Evolutionary conservation across 2,888 invertebrate species (phyloP), one percentile per base, ranked within the genome.

Genomic region (Platynereis dumerilii): DNA sequence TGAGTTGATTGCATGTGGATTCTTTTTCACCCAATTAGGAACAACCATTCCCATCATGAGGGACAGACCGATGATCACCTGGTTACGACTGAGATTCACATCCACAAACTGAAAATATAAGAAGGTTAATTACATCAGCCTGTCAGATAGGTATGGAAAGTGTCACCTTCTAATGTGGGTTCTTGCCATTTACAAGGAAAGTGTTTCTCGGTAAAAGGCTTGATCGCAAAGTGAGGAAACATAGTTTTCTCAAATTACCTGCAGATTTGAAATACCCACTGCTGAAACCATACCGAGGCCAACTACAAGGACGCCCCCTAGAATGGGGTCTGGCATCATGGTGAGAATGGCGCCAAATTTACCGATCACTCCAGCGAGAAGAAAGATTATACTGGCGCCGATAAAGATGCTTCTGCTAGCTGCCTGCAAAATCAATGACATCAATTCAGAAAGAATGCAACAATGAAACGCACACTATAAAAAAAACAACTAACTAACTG

Each of bases 301-400:
- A 22, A 66, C 58, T 2, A 66, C 52, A 1, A 67, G 45, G n/a
- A 64, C 45, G 12, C 63, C 67, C 10, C 69, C 69, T 2, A 68
- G 34, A 10, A 69, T 59, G 1, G 69, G 69, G 3, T 52, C 42
- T 5, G 69, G 69, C 26, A 69, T 65, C 17, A 66, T 66, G 12
- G 65, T 66, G n/a, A 69, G 58, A 22, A 68, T n/a, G 24, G 69
- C 69, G 0, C 69, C 68, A 22, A 69, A 24, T 52, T 69, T 69
- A 10, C 69, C 69, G 22, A 69, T 48, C 10, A 67, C 44, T 2
- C 67, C 69, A 44, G 62, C 57, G 3, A 60, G 1, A 10, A 69
- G 59, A 27, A 65, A 59, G 1, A 68, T 54, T 20, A 69, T 42
- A 1, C 67, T 64, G 29, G 53, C 60, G 10, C 22, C 52, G 34